These are phyloP conservation scores for Taxidea taxus DNA, from an alignment of 2,113 vertebrate genomes.

Conservation along the genomic window DNA sequence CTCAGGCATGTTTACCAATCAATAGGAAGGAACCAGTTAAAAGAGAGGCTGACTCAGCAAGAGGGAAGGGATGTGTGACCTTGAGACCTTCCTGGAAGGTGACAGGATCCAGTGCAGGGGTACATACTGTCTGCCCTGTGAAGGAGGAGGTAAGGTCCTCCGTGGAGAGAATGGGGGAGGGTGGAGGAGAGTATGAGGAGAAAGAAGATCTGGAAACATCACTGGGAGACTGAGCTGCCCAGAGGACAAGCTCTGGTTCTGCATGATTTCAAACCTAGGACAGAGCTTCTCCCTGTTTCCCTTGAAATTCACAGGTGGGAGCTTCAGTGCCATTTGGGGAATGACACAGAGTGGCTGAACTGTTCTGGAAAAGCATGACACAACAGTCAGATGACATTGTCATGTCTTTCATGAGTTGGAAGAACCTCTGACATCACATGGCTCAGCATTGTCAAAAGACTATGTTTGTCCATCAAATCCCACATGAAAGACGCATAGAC, in stretches of 20 bases:
- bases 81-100: not conserved
- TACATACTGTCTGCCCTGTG: not conserved
- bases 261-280: not conserved
- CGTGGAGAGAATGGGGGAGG: not conserved
- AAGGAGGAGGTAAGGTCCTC: not conserved
- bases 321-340: not conserved
- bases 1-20: not conserved
- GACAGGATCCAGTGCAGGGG: not conserved
- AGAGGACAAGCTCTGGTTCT: not conserved
- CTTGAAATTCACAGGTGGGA: not conserved
- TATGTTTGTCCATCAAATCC: not conserved
- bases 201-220: not conserved
- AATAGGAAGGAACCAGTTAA: not conserved
- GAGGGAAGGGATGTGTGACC: not conserved
- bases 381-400: not conserved
- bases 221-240: too few species aligned
- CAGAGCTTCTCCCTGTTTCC: not conserved
- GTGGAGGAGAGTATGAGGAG: not conserved
- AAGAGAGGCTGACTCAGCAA: not conserved
- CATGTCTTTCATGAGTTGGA: not conserved
- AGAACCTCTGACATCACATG: not conserved
- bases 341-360: not conserved
- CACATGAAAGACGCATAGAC: not conserved
- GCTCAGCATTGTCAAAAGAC: not conserved
- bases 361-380: not conserved